Evolutionary conservation across 1,140 invertebrate species (phyloP).

Genomic region (Probaryconus sp.): DNA sequence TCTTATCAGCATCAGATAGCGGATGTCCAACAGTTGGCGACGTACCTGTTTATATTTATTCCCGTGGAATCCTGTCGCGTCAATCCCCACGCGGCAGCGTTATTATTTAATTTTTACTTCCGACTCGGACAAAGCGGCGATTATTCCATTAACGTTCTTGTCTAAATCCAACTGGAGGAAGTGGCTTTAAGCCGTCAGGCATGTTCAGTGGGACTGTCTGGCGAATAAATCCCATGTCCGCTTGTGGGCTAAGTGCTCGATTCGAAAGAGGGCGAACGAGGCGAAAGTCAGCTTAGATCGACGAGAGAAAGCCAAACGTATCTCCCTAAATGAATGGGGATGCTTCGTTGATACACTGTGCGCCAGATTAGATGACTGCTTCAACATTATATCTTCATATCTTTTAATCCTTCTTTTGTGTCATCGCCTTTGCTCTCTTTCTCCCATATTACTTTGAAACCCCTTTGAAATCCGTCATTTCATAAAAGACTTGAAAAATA

Average conservation of each 20-base stretch:
- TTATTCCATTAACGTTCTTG: conserved; percentile 48
- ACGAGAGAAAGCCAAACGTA: not conserved
- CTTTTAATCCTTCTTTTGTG: conserved; percentile 7
- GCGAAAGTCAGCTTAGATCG: conserved; percentile 16
- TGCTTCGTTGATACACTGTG: conserved; percentile 12
- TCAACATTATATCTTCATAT: conserved; percentile 1
- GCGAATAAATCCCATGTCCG: conserved; percentile 29
- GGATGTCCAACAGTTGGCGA: not conserved
- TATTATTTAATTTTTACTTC: conserved; percentile 20
- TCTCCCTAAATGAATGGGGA: conserved; percentile 14
- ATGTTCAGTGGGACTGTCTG: conserved; percentile 7
- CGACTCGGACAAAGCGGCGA: not conserved
- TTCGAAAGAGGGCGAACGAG: not conserved
- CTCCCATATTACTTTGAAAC: too few species aligned
- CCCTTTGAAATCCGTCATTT: too few species aligned
- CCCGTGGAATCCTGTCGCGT: too few species aligned
- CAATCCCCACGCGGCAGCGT: too few species aligned
- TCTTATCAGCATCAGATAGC: not conserved
- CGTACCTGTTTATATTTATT: too few species aligned
- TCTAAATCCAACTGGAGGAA: conserved; percentile 5
- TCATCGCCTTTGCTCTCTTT: not conserved
- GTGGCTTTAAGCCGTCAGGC: conserved; percentile 39
- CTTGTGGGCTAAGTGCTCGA: conserved; percentile 22
- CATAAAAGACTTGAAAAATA: too few species aligned
- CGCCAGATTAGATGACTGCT: conserved; percentile 13